Conservation (phyloP, 2,888 invertebrate genomes). For the Drosophila eohydei region DNA sequence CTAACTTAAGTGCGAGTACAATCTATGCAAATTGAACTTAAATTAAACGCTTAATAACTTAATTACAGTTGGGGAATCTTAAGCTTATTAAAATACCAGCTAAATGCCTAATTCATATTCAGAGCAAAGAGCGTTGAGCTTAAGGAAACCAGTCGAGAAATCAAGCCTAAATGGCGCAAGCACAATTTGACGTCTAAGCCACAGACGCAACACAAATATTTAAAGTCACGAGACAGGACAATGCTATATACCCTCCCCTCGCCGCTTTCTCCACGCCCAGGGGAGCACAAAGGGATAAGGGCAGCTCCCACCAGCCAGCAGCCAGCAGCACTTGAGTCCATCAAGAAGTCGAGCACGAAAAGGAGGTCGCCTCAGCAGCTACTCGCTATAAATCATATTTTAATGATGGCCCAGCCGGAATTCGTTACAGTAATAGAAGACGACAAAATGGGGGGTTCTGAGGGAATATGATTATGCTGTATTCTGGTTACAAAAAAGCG, state of each 20-base stretch:
- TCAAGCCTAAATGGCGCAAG: background rate
- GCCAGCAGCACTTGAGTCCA: slow-evolving; percentile 46
- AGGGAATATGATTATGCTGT: slow-evolving; percentile 58
- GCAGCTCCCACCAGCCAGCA: slow-evolving; percentile 13
- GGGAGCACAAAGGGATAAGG: slow-evolving; percentile 26
- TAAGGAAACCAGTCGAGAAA: slow-evolving; percentile 29
- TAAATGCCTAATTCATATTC: slow-evolving; percentile 42
- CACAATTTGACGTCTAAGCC: slow-evolving; percentile 45
- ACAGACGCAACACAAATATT: slow-evolving; percentile 38
- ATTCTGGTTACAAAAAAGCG: slow-evolving; percentile 37
- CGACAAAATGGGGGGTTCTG: slow-evolving; percentile 18
- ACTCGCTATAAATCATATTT: slow-evolving; percentile 76
- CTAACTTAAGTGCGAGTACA: slow-evolving; percentile 31
- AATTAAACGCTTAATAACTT: slow-evolving; percentile 18
- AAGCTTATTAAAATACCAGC: slow-evolving; percentile 33
- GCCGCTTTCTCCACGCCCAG: slow-evolving; percentile 1
- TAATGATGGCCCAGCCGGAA: slow-evolving; percentile 73
- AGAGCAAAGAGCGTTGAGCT: slow-evolving; percentile 22
- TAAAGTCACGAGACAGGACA: slow-evolving; percentile 56
- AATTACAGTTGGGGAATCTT: slow-evolving; percentile 3
- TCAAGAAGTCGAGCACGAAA: slow-evolving; percentile 40
- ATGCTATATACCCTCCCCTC: background rate
- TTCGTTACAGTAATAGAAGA: slow-evolving; percentile 68
- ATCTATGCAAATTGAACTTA: slow-evolving; percentile 10
- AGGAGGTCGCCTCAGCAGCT: slow-evolving; percentile 37